Percentiles rank a stretch among this genome's conserved stretches.
Conservation (phyloP, 64 coral and sea anemone species). For the Platygyra sinensis region DNA sequence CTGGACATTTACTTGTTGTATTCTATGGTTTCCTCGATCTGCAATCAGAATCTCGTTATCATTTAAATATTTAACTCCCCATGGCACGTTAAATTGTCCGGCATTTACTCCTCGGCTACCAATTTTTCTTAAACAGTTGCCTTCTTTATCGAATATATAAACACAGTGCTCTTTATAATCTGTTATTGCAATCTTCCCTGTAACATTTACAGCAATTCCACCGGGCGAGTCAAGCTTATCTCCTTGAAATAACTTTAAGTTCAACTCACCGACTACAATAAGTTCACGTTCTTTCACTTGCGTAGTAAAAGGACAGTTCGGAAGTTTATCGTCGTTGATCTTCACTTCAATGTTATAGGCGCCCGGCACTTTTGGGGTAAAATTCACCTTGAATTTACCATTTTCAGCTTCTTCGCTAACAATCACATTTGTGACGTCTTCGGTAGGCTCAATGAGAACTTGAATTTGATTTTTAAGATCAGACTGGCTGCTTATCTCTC, state of each 20-base stretch:
- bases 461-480: neutral
- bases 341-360: neutral
- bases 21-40: neutral
- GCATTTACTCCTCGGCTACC: neutral
- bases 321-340: neutral
- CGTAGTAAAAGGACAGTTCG: neutral
- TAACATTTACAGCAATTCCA: slow-evolving; percentile 25
- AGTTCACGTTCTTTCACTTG: neutral
- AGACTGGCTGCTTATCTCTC: neutral
- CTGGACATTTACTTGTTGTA: slow-evolving; percentile 11
- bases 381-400: neutral
- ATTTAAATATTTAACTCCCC: neutral
- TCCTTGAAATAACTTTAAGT: neutral
- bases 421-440: neutral
- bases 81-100: neutral
- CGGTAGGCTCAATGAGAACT: neutral
- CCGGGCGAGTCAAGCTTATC: neutral
- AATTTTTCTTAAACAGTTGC: slow-evolving; percentile 36
- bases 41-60: slow-evolving; percentile 13
- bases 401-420: neutral
- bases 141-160: slow-evolving; percentile 29
- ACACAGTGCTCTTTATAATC: neutral
- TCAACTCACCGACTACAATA: neutral
- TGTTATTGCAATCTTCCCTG: neutral
- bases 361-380: neutral